Percentiles rank a stretch among this genome's conserved stretches.
These are phyloP conservation scores for Melipona bicolor DNA, from an alignment of 2,888 invertebrate species.

Conservation along the genomic window DNA sequence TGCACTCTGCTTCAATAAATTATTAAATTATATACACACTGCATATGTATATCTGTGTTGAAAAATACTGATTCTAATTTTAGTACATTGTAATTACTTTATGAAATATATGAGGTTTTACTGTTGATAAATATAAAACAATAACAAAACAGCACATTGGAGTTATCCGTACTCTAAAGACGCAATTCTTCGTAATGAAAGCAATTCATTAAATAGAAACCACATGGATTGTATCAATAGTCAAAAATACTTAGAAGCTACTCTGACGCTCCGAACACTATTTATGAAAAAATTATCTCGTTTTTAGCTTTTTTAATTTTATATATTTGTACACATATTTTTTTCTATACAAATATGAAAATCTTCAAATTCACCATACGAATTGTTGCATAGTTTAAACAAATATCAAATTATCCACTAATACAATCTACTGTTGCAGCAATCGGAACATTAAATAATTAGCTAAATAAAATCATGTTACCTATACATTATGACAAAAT, in stretches of 20 bases:
- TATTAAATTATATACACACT: no score
- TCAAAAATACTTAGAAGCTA: neutral
- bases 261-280: neutral
- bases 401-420: neutral
- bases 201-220: neutral
- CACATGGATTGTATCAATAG: neutral
- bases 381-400: neutral
- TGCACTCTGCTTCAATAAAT: no score
- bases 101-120: no score
- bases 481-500: neutral
- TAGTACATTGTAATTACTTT: no score
- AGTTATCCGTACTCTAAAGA: no score
- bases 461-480: neutral
- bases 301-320: neutral
- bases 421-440: neutral
- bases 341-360: neutral
- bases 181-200: no score
- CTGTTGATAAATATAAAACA: no score
- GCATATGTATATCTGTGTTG: no score
- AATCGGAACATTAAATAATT: neutral
- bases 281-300: neutral
- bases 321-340: neutral
- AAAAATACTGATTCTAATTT: no score
- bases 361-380: neutral
- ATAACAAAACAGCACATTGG: no score